phyloP scores from a whole-genome alignment of 2,888 invertebrate genomes.

The Fragum fragum region DNA sequence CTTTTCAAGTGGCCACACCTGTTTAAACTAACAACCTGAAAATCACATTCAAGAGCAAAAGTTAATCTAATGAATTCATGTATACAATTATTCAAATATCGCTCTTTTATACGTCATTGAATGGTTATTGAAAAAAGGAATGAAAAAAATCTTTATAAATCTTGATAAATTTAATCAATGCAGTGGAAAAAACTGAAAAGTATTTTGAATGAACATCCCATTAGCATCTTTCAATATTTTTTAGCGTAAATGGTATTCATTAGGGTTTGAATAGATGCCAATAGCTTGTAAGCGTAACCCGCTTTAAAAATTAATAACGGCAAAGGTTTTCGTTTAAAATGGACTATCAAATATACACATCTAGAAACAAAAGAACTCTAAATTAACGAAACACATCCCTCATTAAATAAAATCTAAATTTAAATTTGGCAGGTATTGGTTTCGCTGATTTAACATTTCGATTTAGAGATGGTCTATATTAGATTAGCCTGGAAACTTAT shows the following conservation, averaged over 20 bases:
- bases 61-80: not conserved
- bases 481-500: too few relatives aligned
- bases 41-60: not conserved
- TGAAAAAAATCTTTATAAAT: not conserved
- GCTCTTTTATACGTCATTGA: not conserved
- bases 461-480: too few relatives aligned
- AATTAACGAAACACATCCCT: too few relatives aligned
- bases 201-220: not conserved
- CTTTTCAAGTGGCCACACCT: too few relatives aligned
- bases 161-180: not conserved
- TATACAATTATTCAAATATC: conserved; percentile 3
- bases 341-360: too few relatives aligned
- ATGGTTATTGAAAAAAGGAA: not conserved
- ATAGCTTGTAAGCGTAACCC: too few relatives aligned
- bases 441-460: too few relatives aligned
- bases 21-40: not conserved
- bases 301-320: too few relatives aligned
- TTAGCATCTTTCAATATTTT: not conserved
- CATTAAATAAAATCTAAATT: too few relatives aligned
- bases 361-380: too few relatives aligned
- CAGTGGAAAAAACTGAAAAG: not conserved
- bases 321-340: too few relatives aligned
- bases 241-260: not conserved
- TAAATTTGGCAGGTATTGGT: too few relatives aligned
- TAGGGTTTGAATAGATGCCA: not conserved